phyloP scores from a whole-genome alignment of 2,888 invertebrate genomes.

The Chesias legatella region DNA sequence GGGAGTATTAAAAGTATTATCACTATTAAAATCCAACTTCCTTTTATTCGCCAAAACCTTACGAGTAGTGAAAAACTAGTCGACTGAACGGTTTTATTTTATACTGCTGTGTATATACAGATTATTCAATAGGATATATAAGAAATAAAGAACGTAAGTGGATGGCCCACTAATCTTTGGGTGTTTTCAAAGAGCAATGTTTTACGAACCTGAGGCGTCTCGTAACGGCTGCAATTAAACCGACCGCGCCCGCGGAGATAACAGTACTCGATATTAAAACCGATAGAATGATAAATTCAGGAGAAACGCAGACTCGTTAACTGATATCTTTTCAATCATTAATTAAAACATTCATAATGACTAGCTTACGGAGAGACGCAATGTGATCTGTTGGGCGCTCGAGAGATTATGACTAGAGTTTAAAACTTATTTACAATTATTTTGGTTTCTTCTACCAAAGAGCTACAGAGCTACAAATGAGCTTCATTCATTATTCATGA shows the following conservation, averaged over 20 bases:
- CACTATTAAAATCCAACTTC: too few species aligned
- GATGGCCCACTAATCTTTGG: too few species aligned
- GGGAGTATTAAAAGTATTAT: too few species aligned
- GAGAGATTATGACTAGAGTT: conserved; percentile 6
- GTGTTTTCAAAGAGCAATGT: conserved; percentile 23
- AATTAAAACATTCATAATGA: conserved; percentile 16
- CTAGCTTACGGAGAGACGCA: conserved; percentile 3
- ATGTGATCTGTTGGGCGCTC: conserved; percentile 8
- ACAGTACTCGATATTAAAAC: conserved; percentile 30
- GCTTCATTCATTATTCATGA: conserved; percentile 8
- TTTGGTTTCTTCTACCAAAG: conserved; percentile 2
- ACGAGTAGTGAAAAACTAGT: too few species aligned
- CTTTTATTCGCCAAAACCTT: too few species aligned
- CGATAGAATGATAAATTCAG: conserved; percentile 18
- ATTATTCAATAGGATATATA: too few species aligned
- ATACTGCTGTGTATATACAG: too few species aligned
- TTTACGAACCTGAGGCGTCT: conserved; percentile 26
- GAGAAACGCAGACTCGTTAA: conserved; percentile 12
- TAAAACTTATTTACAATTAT: conserved; percentile 6
- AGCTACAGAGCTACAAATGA: too few species aligned
- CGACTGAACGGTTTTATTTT: too few species aligned
- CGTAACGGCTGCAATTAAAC: conserved; percentile 40
- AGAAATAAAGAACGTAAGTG: too few species aligned
- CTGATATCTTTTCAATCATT: conserved; percentile 17
- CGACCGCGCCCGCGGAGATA: conserved; percentile 25